A percentile compares a stretch with the other conserved stretches of the same genome.
These are phyloP conservation scores for Ochropleura plecta DNA, from an alignment of 2,888 invertebrate species.

Conservation along the genomic window DNA sequence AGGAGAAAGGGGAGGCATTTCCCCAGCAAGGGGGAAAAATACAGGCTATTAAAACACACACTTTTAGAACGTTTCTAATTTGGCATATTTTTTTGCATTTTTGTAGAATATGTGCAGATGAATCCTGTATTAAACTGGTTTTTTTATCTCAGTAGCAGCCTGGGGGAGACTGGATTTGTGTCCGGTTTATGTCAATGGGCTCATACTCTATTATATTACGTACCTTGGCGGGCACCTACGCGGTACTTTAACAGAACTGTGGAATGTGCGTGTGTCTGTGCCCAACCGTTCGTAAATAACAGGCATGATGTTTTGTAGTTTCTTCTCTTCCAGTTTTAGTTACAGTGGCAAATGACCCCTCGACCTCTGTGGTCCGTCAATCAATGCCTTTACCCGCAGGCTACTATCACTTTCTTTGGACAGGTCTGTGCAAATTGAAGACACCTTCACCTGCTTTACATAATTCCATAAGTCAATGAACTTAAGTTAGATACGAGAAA, in stretches of 20 bases:
- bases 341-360: constrained; percentile 4
- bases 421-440: constrained; percentile 35
- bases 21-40: background rate
- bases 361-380: constrained; percentile 17
- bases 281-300: background rate
- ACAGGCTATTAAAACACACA: background rate
- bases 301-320: background rate
- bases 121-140: background rate
- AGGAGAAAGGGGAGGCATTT: background rate
- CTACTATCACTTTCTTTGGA: constrained; percentile 47
- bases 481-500: constrained; percentile 14
- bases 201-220: background rate
- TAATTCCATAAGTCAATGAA: constrained; percentile 35
- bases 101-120: background rate
- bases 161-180: background rate
- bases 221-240: background rate
- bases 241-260: background rate
- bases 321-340: background rate
- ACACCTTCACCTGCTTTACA: constrained; percentile 43
- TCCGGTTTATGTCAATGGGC: constrained; percentile 6
- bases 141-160: background rate
- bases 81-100: background rate
- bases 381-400: constrained; percentile 2
- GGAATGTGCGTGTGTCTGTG: background rate
- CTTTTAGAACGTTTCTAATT: background rate